These are phyloP conservation scores for Galagoides demidoff DNA, from an alignment of 2,797 vertebrate genomes.

Conservation along the genomic window DNA sequence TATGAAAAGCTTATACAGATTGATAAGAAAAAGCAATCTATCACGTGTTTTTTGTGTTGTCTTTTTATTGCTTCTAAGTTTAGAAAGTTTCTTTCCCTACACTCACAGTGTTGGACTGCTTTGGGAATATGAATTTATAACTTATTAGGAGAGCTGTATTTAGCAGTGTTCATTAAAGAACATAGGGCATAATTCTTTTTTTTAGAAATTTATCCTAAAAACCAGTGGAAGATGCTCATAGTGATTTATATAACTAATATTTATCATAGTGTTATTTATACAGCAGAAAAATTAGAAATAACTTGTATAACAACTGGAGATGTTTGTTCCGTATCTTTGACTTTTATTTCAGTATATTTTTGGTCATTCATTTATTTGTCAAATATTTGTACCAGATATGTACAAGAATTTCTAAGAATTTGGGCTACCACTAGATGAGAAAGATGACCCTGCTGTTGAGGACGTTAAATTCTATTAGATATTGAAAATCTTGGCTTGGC, in stretches of 20 bases:
- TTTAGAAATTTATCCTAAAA: slow-evolving; percentile 29
- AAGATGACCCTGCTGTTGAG: background rate
- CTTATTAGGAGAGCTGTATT: background rate
- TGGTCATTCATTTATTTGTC: background rate
- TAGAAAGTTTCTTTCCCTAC: slow-evolving; percentile 16
- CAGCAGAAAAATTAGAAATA: slow-evolving; percentile 21
- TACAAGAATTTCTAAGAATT: background rate
- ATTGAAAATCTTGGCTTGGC: background rate
- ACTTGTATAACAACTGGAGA: background rate
- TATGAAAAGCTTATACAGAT: background rate
- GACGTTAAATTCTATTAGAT: background rate
- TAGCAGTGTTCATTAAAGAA: background rate
- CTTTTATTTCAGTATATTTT: slow-evolving; percentile 20
- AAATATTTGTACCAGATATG: background rate
- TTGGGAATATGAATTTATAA: background rate
- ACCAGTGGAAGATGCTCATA: background rate
- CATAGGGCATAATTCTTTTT: background rate
- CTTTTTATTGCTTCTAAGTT: slow-evolving; percentile 8
- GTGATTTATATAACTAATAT: background rate
- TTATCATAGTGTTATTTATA: background rate
- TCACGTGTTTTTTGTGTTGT: background rate
- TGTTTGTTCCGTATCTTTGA: background rate
- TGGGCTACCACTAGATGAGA: background rate
- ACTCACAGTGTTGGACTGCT: background rate
- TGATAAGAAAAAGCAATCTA: background rate